These are phyloP conservation scores for Dasysyrphus albostriatus DNA, from an alignment of 2,888 invertebrate species.

Conservation along the genomic window DNA sequence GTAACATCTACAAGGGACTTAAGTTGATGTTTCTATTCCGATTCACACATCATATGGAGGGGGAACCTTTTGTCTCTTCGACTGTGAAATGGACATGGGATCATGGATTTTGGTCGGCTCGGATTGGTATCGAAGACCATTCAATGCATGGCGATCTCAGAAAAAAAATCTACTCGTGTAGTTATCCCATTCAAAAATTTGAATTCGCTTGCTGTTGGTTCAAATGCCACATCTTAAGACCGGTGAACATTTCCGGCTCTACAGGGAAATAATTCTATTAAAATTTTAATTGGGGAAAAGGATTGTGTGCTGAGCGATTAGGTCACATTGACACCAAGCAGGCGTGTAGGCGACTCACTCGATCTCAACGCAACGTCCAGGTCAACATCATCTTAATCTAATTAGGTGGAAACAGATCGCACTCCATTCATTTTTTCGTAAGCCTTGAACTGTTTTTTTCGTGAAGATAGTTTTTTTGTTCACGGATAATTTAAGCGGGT, in stretches of 20 bases:
- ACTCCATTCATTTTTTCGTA: slow-evolving; percentile 37
- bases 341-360: slow-evolving; percentile 62
- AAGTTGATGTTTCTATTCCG: slow-evolving; percentile 70
- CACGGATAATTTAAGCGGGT: slow-evolving; percentile 46
- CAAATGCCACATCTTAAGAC: slow-evolving; percentile 55
- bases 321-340: not conserved
- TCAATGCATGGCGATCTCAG: slow-evolving; percentile 23
- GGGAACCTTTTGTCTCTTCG: slow-evolving; percentile 55
- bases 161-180: slow-evolving; percentile 45
- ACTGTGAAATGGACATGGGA: slow-evolving; percentile 28
- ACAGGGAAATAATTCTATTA: slow-evolving; percentile 67
- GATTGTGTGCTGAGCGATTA: slow-evolving; percentile 35
- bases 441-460: slow-evolving; percentile 10
- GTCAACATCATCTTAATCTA: slow-evolving; percentile 74
- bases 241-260: slow-evolving; percentile 71
- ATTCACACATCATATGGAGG: slow-evolving; percentile 43
- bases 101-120: not conserved
- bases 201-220: slow-evolving; percentile 13
- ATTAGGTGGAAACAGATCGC: slow-evolving; percentile 74
- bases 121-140: not conserved
- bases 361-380: slow-evolving; percentile 17
- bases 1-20: slow-evolving; percentile 56
- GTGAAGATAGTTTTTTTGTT: slow-evolving; percentile 38
- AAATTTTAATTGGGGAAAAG: slow-evolving; percentile 61
- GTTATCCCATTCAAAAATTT: slow-evolving; percentile 61